A percentile compares a stretch with the other conserved stretches of the same genome.
Evolutionary conservation across 1,140 invertebrate species (phyloP).

Genomic region (Aphelinus certus): DNA sequence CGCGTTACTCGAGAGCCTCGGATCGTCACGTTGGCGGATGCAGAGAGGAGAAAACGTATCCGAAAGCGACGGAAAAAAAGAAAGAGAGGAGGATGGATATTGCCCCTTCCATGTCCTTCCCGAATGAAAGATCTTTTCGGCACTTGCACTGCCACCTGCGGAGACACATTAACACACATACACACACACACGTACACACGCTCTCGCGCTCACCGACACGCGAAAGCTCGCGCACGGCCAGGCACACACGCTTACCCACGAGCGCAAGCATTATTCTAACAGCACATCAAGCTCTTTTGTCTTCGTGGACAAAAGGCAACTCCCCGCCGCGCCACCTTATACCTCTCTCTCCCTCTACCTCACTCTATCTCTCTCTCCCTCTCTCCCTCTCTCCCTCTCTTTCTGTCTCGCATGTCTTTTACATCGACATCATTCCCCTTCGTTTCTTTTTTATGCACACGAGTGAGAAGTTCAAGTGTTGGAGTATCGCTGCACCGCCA

Average conservation of each 20-base stretch:
- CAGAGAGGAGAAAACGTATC: too few species aligned
- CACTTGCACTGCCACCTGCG: too few species aligned
- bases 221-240: too few species aligned
- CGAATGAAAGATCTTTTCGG: too few species aligned
- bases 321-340: neutral
- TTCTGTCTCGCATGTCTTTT: neutral
- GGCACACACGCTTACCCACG: too few species aligned
- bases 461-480: neutral
- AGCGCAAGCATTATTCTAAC: conserved; percentile 13
- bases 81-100: neutral
- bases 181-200: too few species aligned
- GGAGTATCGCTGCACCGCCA: too few species aligned
- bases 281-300: conserved; percentile 23
- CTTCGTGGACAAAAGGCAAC: conserved; percentile 14
- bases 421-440: conserved; percentile 10
- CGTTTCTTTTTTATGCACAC: neutral
- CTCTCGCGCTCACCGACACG: too few species aligned
- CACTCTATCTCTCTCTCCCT: too few species aligned
- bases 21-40: conserved; percentile 1
- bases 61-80: neutral
- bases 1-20: neutral
- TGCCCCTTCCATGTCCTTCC: too few species aligned
- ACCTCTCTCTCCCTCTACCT: neutral
- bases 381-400: too few species aligned
- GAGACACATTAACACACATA: too few species aligned